Evolutionary conservation across 2,888 invertebrate genomes (phyloP).

Genomic region (Oscheius sp.): DNA sequence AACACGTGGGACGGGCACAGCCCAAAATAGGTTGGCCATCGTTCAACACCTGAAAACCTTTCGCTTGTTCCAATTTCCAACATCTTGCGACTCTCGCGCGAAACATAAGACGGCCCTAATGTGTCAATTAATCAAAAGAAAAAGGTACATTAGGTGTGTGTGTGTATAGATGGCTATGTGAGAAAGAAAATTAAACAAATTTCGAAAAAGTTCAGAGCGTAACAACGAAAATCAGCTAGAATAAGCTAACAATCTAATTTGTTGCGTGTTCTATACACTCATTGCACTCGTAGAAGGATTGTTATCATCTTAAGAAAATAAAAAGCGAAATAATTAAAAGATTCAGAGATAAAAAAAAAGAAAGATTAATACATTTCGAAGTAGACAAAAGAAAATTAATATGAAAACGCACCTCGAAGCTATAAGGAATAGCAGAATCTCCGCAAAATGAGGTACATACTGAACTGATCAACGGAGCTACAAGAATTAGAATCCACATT

Average conservation of each 20-base stretch:
- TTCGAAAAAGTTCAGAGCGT: too few species aligned
- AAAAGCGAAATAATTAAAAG: too few species aligned
- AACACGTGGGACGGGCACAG: conserved; percentile 66
- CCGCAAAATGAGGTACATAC: conserved; percentile 51
- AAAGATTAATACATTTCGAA: neutral
- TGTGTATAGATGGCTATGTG: too few species aligned
- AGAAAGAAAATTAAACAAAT: too few species aligned
- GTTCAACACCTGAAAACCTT: conserved; percentile 40
- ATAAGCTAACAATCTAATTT: too few species aligned
- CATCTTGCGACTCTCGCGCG: conserved; percentile 2
- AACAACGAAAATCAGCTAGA: too few species aligned
- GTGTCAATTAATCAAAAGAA: conserved; percentile 13
- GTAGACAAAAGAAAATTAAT: neutral
- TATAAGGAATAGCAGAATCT: conserved; percentile 55
- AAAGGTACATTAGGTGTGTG: too few species aligned
- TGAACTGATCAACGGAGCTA: neutral
- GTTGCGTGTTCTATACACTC: too few species aligned
- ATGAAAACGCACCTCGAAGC: conserved; percentile 48
- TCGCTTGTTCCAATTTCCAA: conserved; percentile 7
- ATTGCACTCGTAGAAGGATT: too few species aligned
- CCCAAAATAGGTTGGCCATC: conserved; percentile 56
- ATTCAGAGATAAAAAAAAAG: too few species aligned
- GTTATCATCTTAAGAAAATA: too few species aligned
- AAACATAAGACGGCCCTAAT: neutral
- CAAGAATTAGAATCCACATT: neutral